Evolutionary conservation across 2,888 invertebrate species (phyloP), one percentile per base, ranked within the genome.

Genomic region (Marronus borbonicus): DNA sequence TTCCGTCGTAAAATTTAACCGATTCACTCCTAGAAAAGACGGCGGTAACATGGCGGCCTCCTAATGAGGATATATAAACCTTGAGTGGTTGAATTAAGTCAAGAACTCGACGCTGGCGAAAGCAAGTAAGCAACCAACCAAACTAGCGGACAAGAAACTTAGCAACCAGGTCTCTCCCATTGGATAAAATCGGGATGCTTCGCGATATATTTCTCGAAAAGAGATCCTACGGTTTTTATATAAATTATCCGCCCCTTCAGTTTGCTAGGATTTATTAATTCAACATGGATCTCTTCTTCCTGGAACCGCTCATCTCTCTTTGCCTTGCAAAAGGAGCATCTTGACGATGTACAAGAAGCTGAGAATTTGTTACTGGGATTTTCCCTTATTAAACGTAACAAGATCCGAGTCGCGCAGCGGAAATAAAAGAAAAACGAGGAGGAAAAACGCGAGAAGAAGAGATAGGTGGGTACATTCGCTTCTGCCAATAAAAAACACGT

Each of bases 181-280:
- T 44, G 44, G 44, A 44, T 8, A 2, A 12, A 44, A 12, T 8
- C 12, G 44, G 12, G 44, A 8, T 44, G 8, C 12, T 44, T 44
- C 76, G 64, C 76, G 76, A 20, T 36, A 36, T 36, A 36, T 36
- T 31, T 70, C 39, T 24, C 36, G 5, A 5, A 20, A 64, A 62
- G 49, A 8, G 24, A 39, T 72, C 58, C 20, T 72, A 72, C 65
- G 70, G 72, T 64, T 77, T 72, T 72, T 72, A 77, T 77, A 77
- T 77, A 77, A 77, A 77, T 77, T 77, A 77, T 69, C 77, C 65
- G 77, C 77, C 70, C 77, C 64, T 69, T 77, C 72, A 64, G 65
- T 49, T 60, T 62, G 44, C 52, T 31, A 31, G 77, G 77, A 77
- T 77, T 77, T 77, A 77, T 77, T 77, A 77, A 77, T 77, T 77